Evolutionary conservation across 2,888 invertebrate genomes (phyloP), one percentile per base, ranked within the genome.

Genomic region (Danaus chrysippus): DNA sequence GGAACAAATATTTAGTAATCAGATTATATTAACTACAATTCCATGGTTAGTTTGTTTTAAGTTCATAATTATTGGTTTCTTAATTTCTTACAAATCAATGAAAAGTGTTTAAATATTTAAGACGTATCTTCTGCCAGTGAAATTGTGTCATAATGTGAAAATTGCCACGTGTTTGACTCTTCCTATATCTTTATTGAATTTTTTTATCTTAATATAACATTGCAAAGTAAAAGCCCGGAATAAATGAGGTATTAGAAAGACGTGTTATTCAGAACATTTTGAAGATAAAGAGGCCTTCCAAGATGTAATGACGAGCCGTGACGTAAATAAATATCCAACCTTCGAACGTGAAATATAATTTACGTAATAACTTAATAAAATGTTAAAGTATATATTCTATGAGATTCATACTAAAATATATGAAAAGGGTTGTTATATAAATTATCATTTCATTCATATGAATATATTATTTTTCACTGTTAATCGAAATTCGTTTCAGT

Each of bases 221-320:
- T 56, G 15, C 34, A 15, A 46, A 17, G 54, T 19, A 61, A 46
- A 41, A 55, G 13, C 19, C 41, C 43, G 59, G 56, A 63, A 63
- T 60, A 60, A 58, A 61, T 66, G 61, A 66, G 59, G 59, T 63
- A 65, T 67, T 67, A 66, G 68, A 42, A 54, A 49, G 42, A 19
- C 44, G 42, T 23, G 57, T 34, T 57, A 57, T 46, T 46, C 23
- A 15, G 49, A 49, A 15, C 17, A 17, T 49, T 17, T 49, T 49
- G 49, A 49, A 49, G 49, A 13, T 46, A 46, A 12, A 46, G 46
- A 13, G 15, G 6, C 46, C 49, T 17, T 49, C 17, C 17, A 49
- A 49, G 17, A 49, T 49, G 49, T 49, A 49, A 49, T 17, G 49
- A 17, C 49, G 49, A 49, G 10, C 49, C 49, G 49, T 10, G 17